Percentiles rank a stretch among this genome's conserved stretches.
Conservation (phyloP, 2,113 vertebrate species). For the Eptesicus fuscus region DNA sequence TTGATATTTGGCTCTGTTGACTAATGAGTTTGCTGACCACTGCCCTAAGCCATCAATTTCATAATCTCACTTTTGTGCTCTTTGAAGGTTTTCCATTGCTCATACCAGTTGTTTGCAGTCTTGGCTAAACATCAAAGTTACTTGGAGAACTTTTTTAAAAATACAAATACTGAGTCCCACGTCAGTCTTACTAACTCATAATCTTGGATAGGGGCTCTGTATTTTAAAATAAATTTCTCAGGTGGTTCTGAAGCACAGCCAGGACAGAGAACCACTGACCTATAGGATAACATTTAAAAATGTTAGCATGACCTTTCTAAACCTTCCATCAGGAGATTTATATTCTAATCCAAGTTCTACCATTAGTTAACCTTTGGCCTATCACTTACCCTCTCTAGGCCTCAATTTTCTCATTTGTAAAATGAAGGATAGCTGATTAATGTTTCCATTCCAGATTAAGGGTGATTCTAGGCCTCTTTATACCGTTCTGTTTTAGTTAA, state of each 20-base stretch:
- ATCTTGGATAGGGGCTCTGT: neutral
- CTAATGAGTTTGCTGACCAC: too few species aligned
- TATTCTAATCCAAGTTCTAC: neutral
- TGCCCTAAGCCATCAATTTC: neutral
- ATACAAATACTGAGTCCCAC: neutral
- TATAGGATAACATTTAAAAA: neutral
- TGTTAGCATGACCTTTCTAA: neutral
- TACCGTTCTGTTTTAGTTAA: conserved; percentile 1
- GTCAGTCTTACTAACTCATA: neutral
- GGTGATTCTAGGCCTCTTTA: neutral
- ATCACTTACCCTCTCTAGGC: neutral
- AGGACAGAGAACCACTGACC: neutral
- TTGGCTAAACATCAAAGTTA: neutral
- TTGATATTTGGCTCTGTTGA: too few species aligned
- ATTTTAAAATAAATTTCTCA: neutral
- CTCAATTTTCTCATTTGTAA: neutral
- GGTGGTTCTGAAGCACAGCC: neutral
- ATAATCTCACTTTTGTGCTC: neutral
- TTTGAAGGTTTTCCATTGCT: neutral
- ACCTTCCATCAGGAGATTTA: neutral
- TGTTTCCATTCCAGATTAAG: neutral
- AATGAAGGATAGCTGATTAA: neutral
- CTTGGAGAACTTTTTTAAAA: neutral
- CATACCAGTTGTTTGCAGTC: neutral
- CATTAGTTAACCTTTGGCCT: neutral